Percentiles rank a stretch among this genome's conserved stretches.
phyloP scores from a whole-genome alignment of 2,797 vertebrate species.

The Aselliscus stoliczkanus region DNA sequence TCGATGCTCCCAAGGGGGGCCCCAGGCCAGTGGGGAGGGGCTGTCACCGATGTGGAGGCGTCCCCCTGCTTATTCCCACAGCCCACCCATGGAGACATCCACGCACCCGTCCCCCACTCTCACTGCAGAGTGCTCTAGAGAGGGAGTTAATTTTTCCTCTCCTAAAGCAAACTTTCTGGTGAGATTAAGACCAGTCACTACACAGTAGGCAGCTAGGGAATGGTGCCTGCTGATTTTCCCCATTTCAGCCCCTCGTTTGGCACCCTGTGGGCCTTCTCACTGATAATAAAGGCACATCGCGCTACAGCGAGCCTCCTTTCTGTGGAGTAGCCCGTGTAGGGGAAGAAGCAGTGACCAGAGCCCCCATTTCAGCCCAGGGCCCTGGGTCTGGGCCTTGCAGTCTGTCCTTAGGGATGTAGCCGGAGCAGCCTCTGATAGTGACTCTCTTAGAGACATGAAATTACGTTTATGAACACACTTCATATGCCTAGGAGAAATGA shows the following conservation, averaged over 20 bases:
- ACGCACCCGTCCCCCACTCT: too few relatives aligned
- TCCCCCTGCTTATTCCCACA: neutral
- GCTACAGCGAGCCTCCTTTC: neutral
- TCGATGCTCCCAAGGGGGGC: fast-evolving
- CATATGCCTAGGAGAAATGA: neutral
- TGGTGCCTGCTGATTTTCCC: neutral
- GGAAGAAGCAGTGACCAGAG: neutral
- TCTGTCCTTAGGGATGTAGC: neutral
- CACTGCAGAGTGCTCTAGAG: neutral
- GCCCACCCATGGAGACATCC: too few relatives aligned
- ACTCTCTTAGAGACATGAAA: neutral
- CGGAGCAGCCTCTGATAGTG: neutral
- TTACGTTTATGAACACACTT: neutral
- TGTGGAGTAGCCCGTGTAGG: fast-evolving
- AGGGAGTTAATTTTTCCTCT: neutral
- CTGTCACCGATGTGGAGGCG: neutral
- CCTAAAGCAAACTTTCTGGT: neutral
- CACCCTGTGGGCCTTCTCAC: neutral
- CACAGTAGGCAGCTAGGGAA: too few relatives aligned
- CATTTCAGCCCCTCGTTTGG: neutral
- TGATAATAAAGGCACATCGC: neutral
- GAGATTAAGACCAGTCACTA: too few relatives aligned
- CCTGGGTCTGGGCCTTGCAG: neutral
- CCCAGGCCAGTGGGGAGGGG: neutral
- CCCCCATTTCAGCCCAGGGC: neutral